These are phyloP conservation scores for Nomada fucata DNA, from an alignment of 2,888 invertebrate species.

Conservation along the genomic window DNA sequence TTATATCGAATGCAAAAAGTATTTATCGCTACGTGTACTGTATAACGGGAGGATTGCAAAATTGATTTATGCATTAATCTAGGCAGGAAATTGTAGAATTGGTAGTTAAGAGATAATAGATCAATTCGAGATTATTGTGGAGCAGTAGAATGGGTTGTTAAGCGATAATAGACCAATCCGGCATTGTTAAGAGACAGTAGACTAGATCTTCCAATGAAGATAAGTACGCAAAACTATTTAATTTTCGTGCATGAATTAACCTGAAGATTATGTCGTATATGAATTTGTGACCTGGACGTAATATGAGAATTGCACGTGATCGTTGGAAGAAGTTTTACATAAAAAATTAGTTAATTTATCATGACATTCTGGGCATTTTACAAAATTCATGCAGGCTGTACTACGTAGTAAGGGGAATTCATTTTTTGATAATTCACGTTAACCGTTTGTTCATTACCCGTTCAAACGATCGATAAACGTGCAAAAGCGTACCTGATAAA, in stretches of 20 bases:
- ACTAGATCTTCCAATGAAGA: background rate
- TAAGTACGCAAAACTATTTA: background rate
- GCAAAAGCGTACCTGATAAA: slow-evolving; percentile 71
- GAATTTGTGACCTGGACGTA: background rate
- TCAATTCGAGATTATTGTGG: slow-evolving; percentile 7
- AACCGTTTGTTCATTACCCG: background rate
- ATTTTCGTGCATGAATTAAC: background rate
- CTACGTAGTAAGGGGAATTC: background rate
- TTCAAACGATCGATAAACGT: background rate
- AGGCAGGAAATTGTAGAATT: slow-evolving; percentile 8
- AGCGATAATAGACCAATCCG: slow-evolving; percentile 4
- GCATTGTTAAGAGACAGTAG: slow-evolving; percentile 3
- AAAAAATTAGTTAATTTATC: too few relatives aligned
- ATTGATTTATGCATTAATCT: slow-evolving; percentile 5
- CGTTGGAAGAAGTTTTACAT: too few relatives aligned
- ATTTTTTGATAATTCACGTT: background rate
- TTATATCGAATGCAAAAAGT: background rate
- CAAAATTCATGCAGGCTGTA: too few relatives aligned
- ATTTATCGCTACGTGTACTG: background rate
- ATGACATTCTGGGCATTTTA: too few relatives aligned
- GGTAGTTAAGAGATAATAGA: slow-evolving; percentile 11
- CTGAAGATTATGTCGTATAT: background rate
- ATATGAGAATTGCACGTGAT: background rate
- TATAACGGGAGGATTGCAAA: background rate
- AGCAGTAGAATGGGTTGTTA: slow-evolving; percentile 10